Evolutionary conservation across 2,888 invertebrate species (phyloP).

Genomic region (Arrhopalites spinosus): DNA sequence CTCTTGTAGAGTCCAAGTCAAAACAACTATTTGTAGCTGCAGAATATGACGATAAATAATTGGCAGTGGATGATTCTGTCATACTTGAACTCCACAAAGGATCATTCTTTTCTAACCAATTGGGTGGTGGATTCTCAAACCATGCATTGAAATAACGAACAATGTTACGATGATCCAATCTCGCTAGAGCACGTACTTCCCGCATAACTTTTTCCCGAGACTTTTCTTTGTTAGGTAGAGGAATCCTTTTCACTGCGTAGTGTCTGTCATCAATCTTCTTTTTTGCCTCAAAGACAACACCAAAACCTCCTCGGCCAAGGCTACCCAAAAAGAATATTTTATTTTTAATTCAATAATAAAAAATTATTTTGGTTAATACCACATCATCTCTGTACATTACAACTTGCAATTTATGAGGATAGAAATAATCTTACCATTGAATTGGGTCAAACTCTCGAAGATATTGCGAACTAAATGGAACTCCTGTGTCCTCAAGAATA

Average conservation of each 20-base stretch:
- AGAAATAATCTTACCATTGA: no score
- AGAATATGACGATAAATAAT: conserved; percentile 26
- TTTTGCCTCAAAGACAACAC: conserved; percentile 91
- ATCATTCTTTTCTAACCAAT: conserved; percentile 85
- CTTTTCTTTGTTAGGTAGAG: conserved; percentile 79
- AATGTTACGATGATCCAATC: conserved; percentile 91
- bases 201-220: conserved; percentile 87
- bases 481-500: conserved; percentile 38
- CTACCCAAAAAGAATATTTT: no score
- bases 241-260: conserved; percentile 94
- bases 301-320: conserved; percentile 91
- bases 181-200: conserved; percentile 92
- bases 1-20: neutral
- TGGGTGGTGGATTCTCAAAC: conserved; percentile 88
- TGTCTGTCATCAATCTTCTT: conserved; percentile 92
- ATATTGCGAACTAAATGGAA: conserved; percentile 69
- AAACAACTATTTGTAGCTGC: neutral
- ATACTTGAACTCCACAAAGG: conserved; percentile 62
- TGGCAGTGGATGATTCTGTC: conserved; percentile 2
- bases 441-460: conserved; percentile 82
- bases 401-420: no score
- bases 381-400: no score
- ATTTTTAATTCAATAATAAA: no score
- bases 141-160: conserved; percentile 95
- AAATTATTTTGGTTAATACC: no score